Conservation (phyloP, 2,888 invertebrate genomes). For the Adela reaumurella region DNA sequence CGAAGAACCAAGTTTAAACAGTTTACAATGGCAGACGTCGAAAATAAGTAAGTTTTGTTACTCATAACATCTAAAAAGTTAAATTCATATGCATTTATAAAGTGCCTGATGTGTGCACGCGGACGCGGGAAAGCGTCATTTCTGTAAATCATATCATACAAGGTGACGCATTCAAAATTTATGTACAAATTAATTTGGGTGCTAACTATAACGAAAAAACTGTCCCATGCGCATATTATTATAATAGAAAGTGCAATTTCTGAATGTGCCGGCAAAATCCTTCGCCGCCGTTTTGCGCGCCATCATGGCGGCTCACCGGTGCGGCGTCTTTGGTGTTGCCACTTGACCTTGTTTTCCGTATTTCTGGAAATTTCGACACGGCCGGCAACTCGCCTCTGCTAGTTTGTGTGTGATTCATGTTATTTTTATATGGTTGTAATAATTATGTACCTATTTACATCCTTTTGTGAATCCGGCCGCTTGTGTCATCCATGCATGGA, state of each 20-base stretch:
- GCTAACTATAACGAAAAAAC: too few relatives aligned
- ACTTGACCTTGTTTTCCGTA: neutral
- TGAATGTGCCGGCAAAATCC: too few relatives aligned
- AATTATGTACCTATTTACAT: too few relatives aligned
- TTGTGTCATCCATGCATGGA: too few relatives aligned
- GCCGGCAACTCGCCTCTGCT: too few relatives aligned
- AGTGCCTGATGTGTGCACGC: neutral
- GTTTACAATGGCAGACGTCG: constrained; percentile 63
- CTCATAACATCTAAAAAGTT: constrained; percentile 1
- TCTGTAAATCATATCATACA: neutral
- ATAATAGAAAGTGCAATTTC: too few relatives aligned
- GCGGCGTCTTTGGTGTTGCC: neutral
- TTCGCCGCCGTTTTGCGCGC: neutral
- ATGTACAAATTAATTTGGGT: too few relatives aligned
- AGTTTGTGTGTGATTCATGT: too few relatives aligned
- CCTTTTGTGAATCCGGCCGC: too few relatives aligned
- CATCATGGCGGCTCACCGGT: neutral
- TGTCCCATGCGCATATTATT: too few relatives aligned
- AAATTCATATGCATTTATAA: neutral
- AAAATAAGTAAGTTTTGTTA: constrained; percentile 61
- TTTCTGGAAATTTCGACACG: neutral
- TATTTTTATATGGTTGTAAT: too few relatives aligned
- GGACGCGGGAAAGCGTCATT: neutral
- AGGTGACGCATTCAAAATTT: too few relatives aligned
- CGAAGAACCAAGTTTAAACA: constrained; percentile 18